These are phyloP conservation scores for Zootoca vivipara DNA, from an alignment of 2,113 vertebrate genomes.

Conservation along the genomic window DNA sequence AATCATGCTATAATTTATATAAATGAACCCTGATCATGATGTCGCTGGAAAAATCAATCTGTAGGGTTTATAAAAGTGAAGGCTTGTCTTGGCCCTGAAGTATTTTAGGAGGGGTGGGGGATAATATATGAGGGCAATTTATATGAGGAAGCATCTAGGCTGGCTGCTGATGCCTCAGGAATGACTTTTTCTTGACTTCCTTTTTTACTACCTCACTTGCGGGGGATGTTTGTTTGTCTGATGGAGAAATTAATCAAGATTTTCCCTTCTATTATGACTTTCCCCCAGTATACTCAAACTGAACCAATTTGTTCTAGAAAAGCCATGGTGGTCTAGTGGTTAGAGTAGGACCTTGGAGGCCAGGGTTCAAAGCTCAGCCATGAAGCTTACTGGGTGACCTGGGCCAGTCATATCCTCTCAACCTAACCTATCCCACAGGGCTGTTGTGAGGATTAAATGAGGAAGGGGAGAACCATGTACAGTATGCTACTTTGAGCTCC, in stretches of 20 bases:
- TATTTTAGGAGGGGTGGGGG: conserved; percentile 11
- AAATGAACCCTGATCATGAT: conserved; percentile 59
- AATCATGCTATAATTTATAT: conserved; percentile 70
- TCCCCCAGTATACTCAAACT: background rate
- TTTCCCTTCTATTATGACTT: background rate
- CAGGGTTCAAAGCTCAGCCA: no score
- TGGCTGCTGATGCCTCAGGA: background rate
- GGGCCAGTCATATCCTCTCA: no score
- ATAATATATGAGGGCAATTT: background rate
- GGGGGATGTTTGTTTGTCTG: background rate
- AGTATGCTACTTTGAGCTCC: no score
- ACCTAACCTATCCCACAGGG: no score
- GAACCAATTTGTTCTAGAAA: no score
- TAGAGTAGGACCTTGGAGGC: background rate
- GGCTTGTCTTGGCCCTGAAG: conserved; percentile 11
- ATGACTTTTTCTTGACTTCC: background rate
- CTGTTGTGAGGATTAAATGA: no score
- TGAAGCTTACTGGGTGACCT: no score
- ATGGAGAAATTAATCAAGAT: background rate
- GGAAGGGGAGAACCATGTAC: no score
- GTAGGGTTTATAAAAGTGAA: conserved; percentile 49
- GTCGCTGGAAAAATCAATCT: conserved; percentile 47
- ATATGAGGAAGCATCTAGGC: background rate
- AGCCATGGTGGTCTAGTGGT: no score
- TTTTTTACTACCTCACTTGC: background rate